Evolutionary conservation across 2,797 vertebrate species (phyloP).

Genomic region (Eulemur rubriventer): DNA sequence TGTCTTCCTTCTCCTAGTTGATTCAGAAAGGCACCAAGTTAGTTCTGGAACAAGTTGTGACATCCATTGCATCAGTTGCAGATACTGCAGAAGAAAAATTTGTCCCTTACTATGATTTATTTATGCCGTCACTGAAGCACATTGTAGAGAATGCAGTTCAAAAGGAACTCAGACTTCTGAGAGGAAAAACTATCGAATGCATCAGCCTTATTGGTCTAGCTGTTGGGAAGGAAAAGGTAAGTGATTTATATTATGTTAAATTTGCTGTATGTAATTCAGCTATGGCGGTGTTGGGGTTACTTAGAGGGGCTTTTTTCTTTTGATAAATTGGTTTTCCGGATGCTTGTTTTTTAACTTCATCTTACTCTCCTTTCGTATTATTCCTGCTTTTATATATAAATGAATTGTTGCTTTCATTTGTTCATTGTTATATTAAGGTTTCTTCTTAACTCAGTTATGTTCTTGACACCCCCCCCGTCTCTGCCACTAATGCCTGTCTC

Average conservation of each 20-base stretch:
- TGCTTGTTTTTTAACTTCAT: neutral
- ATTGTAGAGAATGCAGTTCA: conserved; percentile 98
- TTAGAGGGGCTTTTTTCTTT: neutral
- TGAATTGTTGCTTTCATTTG: neutral
- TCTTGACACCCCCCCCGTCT: neutral
- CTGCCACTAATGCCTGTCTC: neutral
- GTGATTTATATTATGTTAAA: neutral
- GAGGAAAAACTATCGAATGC: conserved; percentile 99
- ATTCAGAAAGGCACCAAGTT: conserved; percentile 99
- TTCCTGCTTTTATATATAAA: neutral
- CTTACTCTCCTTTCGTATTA: neutral
- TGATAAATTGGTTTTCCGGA: neutral
- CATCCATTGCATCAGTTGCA: conserved; percentile 98
- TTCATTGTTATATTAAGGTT: neutral
- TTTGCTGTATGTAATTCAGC: neutral
- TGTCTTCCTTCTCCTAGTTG: conserved; percentile 86
- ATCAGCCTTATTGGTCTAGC: conserved; percentile 99
- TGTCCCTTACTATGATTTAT: conserved; percentile 97
- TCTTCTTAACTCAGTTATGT: neutral
- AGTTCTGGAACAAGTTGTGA: conserved; percentile 99
- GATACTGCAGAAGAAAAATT: conserved; percentile 99
- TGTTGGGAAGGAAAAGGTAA: conserved; percentile 98
- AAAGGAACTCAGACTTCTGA: conserved; percentile 96
- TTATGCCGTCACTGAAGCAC: conserved; percentile 98
- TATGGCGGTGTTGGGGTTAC: neutral